Evolutionary conservation across 2,113 vertebrate species (phyloP).

Genomic region (Micromys minutus): DNA sequence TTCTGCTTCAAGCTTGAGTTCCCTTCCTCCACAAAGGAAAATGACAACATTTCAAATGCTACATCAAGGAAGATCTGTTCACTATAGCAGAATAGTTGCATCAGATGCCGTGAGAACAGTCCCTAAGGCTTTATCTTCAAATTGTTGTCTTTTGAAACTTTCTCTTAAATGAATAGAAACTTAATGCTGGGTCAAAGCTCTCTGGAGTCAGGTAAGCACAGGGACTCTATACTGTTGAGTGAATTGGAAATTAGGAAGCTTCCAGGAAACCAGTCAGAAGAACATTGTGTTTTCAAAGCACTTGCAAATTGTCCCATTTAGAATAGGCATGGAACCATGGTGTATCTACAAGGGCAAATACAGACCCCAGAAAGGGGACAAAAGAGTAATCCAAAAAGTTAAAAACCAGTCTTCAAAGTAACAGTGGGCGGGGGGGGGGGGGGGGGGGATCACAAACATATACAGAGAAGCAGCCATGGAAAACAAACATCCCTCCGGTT

Average conservation of each 20-base stretch:
- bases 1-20: neutral
- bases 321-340: neutral
- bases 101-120: conserved; percentile 9
- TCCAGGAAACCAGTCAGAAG: conserved; percentile 25
- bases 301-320: neutral
- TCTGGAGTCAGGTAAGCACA: neutral
- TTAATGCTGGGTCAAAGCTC: neutral
- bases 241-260: neutral
- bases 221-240: neutral
- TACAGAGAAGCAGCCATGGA: neutral
- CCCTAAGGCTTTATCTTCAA: neutral
- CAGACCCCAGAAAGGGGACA: neutral
- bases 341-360: neutral
- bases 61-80: neutral
- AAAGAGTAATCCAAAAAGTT: neutral
- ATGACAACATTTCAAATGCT: neutral
- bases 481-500: neutral
- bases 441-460: neutral
- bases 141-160: neutral
- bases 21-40: neutral
- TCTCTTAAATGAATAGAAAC: conserved; percentile 29
- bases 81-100: neutral
- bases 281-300: conserved; percentile 14
- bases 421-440: no score
- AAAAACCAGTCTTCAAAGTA: neutral